These are phyloP conservation scores for Pristionchus pacificus DNA, from an alignment of 1,140 invertebrate species.

Conservation along the genomic window DNA sequence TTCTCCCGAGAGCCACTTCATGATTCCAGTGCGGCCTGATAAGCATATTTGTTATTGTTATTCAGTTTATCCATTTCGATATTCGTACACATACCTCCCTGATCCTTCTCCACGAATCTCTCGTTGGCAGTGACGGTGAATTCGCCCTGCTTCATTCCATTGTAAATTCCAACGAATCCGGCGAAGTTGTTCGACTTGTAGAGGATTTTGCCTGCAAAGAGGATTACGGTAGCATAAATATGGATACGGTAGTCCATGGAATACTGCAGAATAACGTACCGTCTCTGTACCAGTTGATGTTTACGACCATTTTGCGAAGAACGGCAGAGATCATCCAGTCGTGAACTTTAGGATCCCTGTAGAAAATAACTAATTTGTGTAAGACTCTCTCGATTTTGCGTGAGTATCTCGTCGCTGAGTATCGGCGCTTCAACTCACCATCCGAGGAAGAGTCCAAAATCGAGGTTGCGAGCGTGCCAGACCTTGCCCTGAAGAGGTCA, in stretches of 20 bases:
- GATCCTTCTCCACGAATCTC: conserved; percentile 64
- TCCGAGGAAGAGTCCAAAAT: conserved; percentile 67
- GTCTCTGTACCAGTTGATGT: conserved; percentile 61
- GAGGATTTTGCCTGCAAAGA: conserved; percentile 55
- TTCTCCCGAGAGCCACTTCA: conserved; percentile 63
- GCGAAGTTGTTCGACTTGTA: conserved; percentile 65
- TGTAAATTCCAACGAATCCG: conserved; percentile 65
- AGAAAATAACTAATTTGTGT: too few relatives aligned
- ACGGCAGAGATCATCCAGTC: conserved; percentile 63
- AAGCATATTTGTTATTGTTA: background rate
- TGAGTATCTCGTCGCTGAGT: too few relatives aligned
- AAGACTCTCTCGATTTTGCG: too few relatives aligned
- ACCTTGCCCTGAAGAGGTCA: background rate
- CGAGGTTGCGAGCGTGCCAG: conserved; percentile 61
- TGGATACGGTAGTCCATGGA: background rate
- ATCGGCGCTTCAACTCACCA: too few relatives aligned
- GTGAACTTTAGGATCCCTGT: conserved; percentile 44
- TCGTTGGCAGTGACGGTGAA: conserved; percentile 66
- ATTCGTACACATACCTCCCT: background rate
- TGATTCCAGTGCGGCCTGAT: conserved; percentile 57
- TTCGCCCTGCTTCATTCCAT: conserved; percentile 60
- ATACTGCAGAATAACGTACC: conserved; percentile 27
- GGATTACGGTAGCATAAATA: too few relatives aligned
- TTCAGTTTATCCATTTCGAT: background rate
- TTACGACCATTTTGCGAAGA: conserved; percentile 62